Evolutionary conservation across 2,888 invertebrate species (phyloP).

Genomic region (Plusia festucae): DNA sequence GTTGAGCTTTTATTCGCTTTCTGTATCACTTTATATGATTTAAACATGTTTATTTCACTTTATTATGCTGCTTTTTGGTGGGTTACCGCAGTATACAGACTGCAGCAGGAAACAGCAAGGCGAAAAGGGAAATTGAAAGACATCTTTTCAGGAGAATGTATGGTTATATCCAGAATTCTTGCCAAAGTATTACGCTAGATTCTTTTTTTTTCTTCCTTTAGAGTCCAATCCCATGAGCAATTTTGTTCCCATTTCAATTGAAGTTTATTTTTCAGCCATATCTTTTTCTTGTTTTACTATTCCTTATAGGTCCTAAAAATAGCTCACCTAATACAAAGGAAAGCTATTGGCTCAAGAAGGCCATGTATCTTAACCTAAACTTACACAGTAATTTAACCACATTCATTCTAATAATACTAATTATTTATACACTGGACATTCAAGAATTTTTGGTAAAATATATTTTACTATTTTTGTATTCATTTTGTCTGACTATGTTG

Average conservation of each 20-base stretch:
- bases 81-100: constrained; percentile 93
- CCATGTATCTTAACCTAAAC: constrained; percentile 29
- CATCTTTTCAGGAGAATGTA: constrained; percentile 95
- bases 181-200: constrained; percentile 86
- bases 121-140: constrained; percentile 96
- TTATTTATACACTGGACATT: constrained; percentile 20
- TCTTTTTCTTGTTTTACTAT: constrained; percentile 54
- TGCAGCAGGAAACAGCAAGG: constrained; percentile 93
- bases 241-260: constrained; percentile 43
- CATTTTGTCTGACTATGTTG: constrained; percentile 11
- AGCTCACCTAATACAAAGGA: constrained; percentile 52
- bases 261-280: constrained; percentile 39
- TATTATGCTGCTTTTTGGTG: constrained; percentile 91
- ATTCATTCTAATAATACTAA: constrained; percentile 11
- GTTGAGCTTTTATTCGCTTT: constrained; percentile 85
- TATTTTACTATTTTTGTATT: constrained; percentile 34
- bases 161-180: constrained; percentile 89
- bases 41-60: constrained; percentile 87
- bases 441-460: constrained; percentile 23
- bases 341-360: constrained; percentile 53
- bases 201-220: constrained; percentile 73
- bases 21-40: constrained; percentile 85
- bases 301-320: constrained; percentile 63
- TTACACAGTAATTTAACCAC: constrained; percentile 29
- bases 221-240: constrained; percentile 65